Conservation (phyloP, 2,797 vertebrate genomes). For the Chromobotia macracanthus region DNA sequence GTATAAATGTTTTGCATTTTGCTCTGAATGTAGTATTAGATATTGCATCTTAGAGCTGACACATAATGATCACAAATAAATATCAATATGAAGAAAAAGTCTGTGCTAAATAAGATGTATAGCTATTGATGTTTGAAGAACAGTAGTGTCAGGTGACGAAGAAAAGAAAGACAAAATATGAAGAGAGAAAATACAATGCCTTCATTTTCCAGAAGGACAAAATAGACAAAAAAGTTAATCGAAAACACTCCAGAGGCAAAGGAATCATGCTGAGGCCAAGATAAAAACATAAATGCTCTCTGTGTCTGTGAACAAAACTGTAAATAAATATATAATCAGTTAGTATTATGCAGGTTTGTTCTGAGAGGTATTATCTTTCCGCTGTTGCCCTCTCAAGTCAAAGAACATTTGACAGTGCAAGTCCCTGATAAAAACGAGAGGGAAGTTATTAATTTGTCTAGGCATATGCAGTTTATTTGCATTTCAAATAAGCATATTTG, state of each 20-base stretch:
- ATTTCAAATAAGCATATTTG: conserved; percentile 83
- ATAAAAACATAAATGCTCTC: conserved; percentile 58
- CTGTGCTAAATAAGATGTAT: conserved; percentile 83
- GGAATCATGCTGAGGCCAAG: conserved; percentile 67
- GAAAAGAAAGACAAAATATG: conserved; percentile 31
- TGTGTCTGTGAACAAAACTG: conserved; percentile 63
- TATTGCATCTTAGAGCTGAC: conserved; percentile 76
- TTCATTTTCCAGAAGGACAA: conserved; percentile 42
- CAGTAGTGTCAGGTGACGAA: conserved; percentile 72
- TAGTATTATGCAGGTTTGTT: conserved; percentile 62
- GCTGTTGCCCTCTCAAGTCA: conserved; percentile 59
- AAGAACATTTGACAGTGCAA: conserved; percentile 70
- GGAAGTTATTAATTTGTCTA: conserved; percentile 78
- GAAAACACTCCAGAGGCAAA: conserved; percentile 69
- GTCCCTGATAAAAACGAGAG: conserved; percentile 62
- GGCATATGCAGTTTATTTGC: conserved; percentile 79
- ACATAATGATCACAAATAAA: conserved; percentile 82
- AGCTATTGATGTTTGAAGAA: conserved; percentile 84
- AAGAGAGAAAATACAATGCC: conserved; percentile 46
- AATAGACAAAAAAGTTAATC: conserved; percentile 66
- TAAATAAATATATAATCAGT: conserved; percentile 74
- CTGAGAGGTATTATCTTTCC: conserved; percentile 67
- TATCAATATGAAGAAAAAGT: conserved; percentile 82
- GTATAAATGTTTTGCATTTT: conserved; percentile 64
- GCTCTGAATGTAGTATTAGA: conserved; percentile 78